Base-by-base conservation (phyloP, 1,140 invertebrate species). In the Stegodyphus mimosarum region DNA sequence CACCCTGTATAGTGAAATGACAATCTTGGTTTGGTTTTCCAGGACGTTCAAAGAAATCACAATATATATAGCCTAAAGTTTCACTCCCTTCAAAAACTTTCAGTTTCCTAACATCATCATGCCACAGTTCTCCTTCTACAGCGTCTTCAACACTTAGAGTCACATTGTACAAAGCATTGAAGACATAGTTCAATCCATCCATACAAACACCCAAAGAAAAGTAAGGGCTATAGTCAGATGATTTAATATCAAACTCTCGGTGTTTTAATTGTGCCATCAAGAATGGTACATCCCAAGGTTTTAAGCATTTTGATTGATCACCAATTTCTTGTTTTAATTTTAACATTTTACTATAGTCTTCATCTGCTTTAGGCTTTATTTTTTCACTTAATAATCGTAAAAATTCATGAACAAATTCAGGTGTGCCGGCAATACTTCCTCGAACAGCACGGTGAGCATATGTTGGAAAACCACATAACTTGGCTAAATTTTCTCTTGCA, bases 1-100 rank as follows among this genome's bases (percentile, higher is more conserved):
- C 98, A 17, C 98, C 98, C 89, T 95, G 94, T 86, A 99, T 98
- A 0, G 98, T 99, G 91, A 98, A 99, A 91, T 99, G 99, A 89
- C 98, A 99, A 90, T 99, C 99, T 92, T 99, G 97, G 91, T 96
- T 94, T 50, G 96, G 94, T 91, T 99, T 99, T 7, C 94, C 94
- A 55, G 92, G 89, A 76, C 99, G 92, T 89, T 96, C 95, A 90
- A 96, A 99, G 89, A 99, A 95, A 91, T 99, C 99, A 91, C 98
- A 98, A 90, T 99, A 99, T 89, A 99, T 98, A 89, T 97, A 93
- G 0, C 99, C 99, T 7, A 99, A 91, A 18, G 95, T 89, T 88
- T 97, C 95, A 3, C 89, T 92, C 84, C 95, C 93, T 89, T 98
- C 94, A 11, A 94, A 9, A n/a, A 89, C 95, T 51, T 93, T 93